Evolutionary conservation across 64 coral and sea anemone genomes (phyloP), one percentile per base, ranked within the genome.

Genomic region (Stylophora pistillata): DNA sequence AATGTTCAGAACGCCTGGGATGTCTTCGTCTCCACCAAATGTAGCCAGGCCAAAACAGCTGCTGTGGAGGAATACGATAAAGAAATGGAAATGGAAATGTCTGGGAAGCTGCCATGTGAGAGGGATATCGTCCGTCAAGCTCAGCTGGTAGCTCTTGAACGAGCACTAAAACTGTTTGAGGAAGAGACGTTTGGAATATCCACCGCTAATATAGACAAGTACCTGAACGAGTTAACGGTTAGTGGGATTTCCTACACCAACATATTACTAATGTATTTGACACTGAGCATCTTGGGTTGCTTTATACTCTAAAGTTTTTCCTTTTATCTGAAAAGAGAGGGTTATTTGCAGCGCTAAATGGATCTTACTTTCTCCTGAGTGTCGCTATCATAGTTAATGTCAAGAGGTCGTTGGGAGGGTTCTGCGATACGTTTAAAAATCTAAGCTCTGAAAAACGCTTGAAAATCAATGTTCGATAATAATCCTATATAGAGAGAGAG

Each of bases 1-100:
- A 82, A 82, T 30, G 30, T 82, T 11, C 58, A 82, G 37, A 82
- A 64, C 20, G 11, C 78, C 78, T 82, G 78, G 78, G 78, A 82
- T 3, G 78, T 82, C 58, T 82, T 82, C 13, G 78, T 82, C 34
- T 34, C 78, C 18, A 41, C 57, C 28, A 82, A 82, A 41, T 82
- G 78, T 64, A 82, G 58, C 1, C 0, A 82, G 23, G 58, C 56
- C 10, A 82, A 82, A 59, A 20, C 57, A 15, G 58, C 60, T 9
- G 57, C 30, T 10, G 23, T 37, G 30, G 59, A 29, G 37, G 29
- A 2, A 37, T 82, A 82, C 31, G 56, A 64, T 11, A 59, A 82
- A 21, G 14, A 29, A 23, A 82, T 82, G 78, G 33, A 34, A 20
- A 20, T 59, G 9, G 78, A 82, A 61, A 82, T 82, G 78, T 60